These are phyloP conservation scores for Desmophyllum pertusum DNA, from an alignment of 92 coral and sea anemone species.

Conservation along the genomic window DNA sequence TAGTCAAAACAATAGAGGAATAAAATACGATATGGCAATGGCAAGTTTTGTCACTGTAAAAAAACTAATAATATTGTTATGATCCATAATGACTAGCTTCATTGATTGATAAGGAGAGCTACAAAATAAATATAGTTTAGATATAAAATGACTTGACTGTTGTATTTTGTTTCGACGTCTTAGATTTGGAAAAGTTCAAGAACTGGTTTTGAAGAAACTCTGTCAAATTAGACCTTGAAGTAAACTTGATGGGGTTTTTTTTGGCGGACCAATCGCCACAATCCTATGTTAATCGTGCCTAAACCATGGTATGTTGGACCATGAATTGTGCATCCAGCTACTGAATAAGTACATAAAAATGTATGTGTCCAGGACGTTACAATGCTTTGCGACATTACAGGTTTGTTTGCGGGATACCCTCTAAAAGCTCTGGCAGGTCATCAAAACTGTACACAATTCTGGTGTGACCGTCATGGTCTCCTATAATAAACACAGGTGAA, in stretches of 20 bases:
- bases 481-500: conserved; percentile 50
- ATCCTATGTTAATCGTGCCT: too few relatives aligned
- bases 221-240: background rate
- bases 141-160: background rate
- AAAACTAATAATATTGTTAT: too few relatives aligned
- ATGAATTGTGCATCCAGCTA: too few relatives aligned
- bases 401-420: conserved; percentile 77
- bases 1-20: too few relatives aligned
- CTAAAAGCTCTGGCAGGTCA: conserved; percentile 61
- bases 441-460: conserved; percentile 66
- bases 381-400: conserved; percentile 37
- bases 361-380: too few relatives aligned
- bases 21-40: too few relatives aligned
- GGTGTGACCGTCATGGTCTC: conserved; percentile 48
- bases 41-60: too few relatives aligned
- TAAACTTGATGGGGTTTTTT: background rate
- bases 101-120: too few relatives aligned
- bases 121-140: background rate
- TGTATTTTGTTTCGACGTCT: background rate
- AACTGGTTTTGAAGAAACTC: background rate
- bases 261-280: background rate
- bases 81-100: too few relatives aligned
- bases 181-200: background rate
- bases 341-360: too few relatives aligned
- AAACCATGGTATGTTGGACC: too few relatives aligned